Conservation (phyloP, 23 tunicate genomes). For the Phallusia fumigata region DNA sequence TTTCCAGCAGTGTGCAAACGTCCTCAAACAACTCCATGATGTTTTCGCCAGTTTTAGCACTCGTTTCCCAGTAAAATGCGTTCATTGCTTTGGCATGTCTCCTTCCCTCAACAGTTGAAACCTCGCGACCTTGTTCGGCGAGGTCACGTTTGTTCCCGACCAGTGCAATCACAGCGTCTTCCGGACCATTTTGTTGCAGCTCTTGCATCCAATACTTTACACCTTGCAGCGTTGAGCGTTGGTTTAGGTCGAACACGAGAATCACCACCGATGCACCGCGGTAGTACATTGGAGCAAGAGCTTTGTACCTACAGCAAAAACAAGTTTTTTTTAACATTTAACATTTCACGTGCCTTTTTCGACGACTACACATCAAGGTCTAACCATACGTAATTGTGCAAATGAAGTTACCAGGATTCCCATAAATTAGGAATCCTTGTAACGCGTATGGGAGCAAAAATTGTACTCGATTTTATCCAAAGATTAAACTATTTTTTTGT, state of each 20-base stretch:
- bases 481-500: no score
- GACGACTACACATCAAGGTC: no score
- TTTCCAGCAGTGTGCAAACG: not conserved
- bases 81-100: slow-evolving; percentile 29
- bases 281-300: slow-evolving; percentile 45
- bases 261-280: slow-evolving; percentile 50
- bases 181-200: slow-evolving; percentile 24
- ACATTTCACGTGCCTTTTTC: no score
- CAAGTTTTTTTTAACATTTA: not conserved
- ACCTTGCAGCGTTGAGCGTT: slow-evolving; percentile 3
- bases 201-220: slow-evolving; percentile 29
- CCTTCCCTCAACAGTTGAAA: slow-evolving; percentile 26
- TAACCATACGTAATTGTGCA: no score
- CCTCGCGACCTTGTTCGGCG: slow-evolving; percentile 8
- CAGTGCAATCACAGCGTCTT: slow-evolving; percentile 15
- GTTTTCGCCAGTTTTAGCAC: slow-evolving; percentile 42
- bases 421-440: no score
- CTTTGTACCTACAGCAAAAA: slow-evolving; percentile 30
- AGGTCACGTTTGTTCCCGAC: slow-evolving; percentile 48
- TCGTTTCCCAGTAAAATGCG: slow-evolving; percentile 34
- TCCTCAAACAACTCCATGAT: slow-evolving; percentile 20
- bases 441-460: no score
- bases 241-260: slow-evolving; percentile 35
- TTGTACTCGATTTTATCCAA: no score
- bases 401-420: no score